Base-by-base conservation (phyloP, 2,888 invertebrate species). In the Bimastos eiseni region DNA sequence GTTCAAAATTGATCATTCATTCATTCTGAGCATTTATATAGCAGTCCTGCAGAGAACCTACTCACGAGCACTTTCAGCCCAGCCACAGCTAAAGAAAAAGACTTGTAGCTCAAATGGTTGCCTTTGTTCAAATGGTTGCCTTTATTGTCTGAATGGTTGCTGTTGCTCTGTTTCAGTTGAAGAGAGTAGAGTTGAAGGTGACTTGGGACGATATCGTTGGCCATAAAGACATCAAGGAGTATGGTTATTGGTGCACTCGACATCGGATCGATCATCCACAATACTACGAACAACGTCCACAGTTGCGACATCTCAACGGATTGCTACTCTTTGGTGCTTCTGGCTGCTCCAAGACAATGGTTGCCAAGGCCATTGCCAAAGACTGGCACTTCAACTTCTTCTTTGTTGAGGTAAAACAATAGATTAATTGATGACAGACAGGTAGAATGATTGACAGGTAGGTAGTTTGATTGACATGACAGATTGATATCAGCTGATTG, bases 271-370 rank as follows among this genome's bases (percentile, higher is more conserved):
- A 86, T 86, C 86, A 37, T 21, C 86, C 86, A 36, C 13, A 86
- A 37, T 34, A 24, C 34, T 86, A 36, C 34, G 36, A 36, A 15
- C 70, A 13, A 70, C 86, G 36, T 37, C 86, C 37, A 6, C 36
- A 37, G 36, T 37, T 86, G 34, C 34, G 37, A 34, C 86, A 34
- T 33, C 86, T 86, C 6, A 34, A 37, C 21, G 86, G 86, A 36
- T 6, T 86, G 86, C 86, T 86, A 19, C 19, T 86, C 11, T 86
- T 86, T 86, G 86, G 86, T 86, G 36, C 36, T 21, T 37, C 86
- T 19, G 86, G 86, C 17, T 86, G 86, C 37, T 86, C 86, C 36
- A 86, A 86, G 86, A 86, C 86, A 34, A 86, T 86, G 86, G 37
- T 86, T 86, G 86, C 86, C 86, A 86, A 86, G 36, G 86, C 86